Evolutionary conservation across 2,888 invertebrate species (phyloP).

Genomic region (Drosophila rubida): DNA sequence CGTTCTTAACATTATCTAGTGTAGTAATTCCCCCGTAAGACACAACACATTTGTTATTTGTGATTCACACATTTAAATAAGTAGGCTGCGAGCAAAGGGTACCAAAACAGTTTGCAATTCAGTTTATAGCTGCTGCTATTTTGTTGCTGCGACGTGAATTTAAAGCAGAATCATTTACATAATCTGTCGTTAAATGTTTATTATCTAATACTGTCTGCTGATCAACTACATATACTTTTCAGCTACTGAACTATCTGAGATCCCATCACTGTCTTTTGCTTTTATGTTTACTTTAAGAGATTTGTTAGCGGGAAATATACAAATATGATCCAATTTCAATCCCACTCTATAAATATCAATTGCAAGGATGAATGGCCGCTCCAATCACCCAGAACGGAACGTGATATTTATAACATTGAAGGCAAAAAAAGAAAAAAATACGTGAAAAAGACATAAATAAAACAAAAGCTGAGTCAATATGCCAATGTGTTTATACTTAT

Average conservation of each 20-base stretch:
- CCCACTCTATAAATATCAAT: not conserved
- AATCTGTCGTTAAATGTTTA: not conserved
- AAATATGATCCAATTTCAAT: not conserved
- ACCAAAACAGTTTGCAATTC: not conserved
- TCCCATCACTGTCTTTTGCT: too few relatives aligned
- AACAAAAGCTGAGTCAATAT: not conserved
- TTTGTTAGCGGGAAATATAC: not conserved
- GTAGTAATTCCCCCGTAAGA: not conserved
- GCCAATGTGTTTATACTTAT: not conserved
- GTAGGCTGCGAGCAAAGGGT: not conserved
- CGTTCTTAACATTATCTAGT: not conserved
- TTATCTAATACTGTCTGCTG: not conserved
- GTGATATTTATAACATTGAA: slow-evolving; percentile 14
- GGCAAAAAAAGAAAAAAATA: slow-evolving; percentile 3
- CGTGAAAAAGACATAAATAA: slow-evolving; percentile 6
- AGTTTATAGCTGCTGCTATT: not conserved
- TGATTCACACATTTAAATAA: slow-evolving; percentile 2
- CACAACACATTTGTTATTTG: not conserved
- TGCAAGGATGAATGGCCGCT: slow-evolving; percentile 7
- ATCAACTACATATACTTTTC: not conserved
- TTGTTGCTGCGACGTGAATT: not conserved
- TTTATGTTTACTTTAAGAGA: too few relatives aligned
- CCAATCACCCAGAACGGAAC: slow-evolving; percentile 10
- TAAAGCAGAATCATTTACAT: not conserved
- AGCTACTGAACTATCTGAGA: not conserved